Conservation (phyloP, 2,797 vertebrate genomes). For the Sebastes nivosus region DNA sequence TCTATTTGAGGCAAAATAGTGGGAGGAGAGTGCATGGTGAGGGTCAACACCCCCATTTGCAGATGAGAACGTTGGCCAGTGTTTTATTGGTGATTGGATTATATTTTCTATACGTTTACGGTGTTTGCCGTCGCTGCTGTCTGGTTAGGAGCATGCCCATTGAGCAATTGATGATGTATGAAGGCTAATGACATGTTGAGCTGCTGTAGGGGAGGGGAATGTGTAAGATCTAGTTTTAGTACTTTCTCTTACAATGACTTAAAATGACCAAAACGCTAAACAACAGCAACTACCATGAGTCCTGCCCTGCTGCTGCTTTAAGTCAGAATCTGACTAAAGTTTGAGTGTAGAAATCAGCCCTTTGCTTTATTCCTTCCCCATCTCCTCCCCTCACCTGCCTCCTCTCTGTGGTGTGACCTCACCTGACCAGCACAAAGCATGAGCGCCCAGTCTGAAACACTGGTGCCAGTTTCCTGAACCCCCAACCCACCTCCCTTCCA, state of each 20-base stretch:
- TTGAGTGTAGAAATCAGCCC: slow-evolving; percentile 16
- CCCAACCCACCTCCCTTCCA: slow-evolving; percentile 5
- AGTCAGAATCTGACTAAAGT: slow-evolving; percentile 2
- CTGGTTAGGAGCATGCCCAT: slow-evolving; percentile 47
- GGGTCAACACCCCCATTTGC: slow-evolving; percentile 72
- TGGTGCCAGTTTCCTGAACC: slow-evolving; percentile 29
- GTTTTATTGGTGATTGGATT: slow-evolving; percentile 39
- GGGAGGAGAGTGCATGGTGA: slow-evolving; percentile 65
- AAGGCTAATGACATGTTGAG: slow-evolving; percentile 3
- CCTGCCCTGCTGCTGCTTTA: not conserved
- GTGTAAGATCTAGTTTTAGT: not conserved
- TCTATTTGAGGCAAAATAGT: slow-evolving; percentile 75
- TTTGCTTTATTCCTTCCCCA: slow-evolving; percentile 22
- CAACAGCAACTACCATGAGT: not conserved
- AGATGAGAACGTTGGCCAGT: slow-evolving; percentile 30
- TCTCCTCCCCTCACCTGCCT: slow-evolving; percentile 39
- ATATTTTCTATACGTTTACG: slow-evolving; percentile 10
- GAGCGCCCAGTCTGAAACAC: slow-evolving; percentile 54
- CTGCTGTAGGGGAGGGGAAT: slow-evolving; percentile 3
- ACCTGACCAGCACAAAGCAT: slow-evolving; percentile 66
- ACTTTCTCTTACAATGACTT: not conserved
- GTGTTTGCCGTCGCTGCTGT: not conserved
- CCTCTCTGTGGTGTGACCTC: slow-evolving; percentile 64
- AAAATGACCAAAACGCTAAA: not conserved
- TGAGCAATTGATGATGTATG: slow-evolving; percentile 8